Percentiles rank a stretch among this genome's conserved stretches.
These are phyloP conservation scores for Nibea albiflora DNA, from an alignment of 2,113 vertebrate species.

Conservation along the genomic window DNA sequence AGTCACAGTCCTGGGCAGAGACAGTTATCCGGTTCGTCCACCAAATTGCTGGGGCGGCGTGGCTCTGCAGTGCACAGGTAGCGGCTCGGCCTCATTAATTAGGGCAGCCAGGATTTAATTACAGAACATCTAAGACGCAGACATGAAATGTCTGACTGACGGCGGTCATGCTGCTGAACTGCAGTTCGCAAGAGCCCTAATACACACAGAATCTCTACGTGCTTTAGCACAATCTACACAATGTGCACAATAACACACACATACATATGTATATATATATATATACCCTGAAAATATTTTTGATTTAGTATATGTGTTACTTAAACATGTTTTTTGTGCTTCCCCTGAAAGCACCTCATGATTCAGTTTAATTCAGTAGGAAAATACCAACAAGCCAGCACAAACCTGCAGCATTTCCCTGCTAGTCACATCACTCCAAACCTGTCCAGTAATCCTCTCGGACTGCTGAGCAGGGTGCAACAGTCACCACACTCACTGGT, in stretches of 20 bases:
- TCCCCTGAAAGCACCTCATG: background rate
- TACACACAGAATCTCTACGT: background rate
- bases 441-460: conserved; percentile 42
- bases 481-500: conserved; percentile 46
- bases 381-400: background rate
- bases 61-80: conserved; percentile 48
- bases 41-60: conserved; percentile 17
- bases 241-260: background rate
- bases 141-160: conserved; percentile 18
- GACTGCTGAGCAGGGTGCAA: conserved; percentile 28
- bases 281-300: background rate
- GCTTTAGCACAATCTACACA: background rate
- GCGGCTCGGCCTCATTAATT: conserved; percentile 66
- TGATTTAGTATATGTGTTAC: background rate
- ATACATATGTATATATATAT: no score
- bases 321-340: background rate
- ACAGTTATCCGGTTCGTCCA: conserved; percentile 31
- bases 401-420: background rate
- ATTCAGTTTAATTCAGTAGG: conserved; percentile 8
- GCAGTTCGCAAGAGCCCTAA: background rate
- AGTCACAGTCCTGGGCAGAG: conserved; percentile 13
- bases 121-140: conserved; percentile 24
- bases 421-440: conserved; percentile 17
- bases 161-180: conserved; percentile 5
- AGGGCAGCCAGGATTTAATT: conserved; percentile 60